Evolutionary conservation across 2,797 vertebrate genomes (phyloP), one percentile per base, ranked within the genome.

Genomic region (Dipus sagitta): DNA sequence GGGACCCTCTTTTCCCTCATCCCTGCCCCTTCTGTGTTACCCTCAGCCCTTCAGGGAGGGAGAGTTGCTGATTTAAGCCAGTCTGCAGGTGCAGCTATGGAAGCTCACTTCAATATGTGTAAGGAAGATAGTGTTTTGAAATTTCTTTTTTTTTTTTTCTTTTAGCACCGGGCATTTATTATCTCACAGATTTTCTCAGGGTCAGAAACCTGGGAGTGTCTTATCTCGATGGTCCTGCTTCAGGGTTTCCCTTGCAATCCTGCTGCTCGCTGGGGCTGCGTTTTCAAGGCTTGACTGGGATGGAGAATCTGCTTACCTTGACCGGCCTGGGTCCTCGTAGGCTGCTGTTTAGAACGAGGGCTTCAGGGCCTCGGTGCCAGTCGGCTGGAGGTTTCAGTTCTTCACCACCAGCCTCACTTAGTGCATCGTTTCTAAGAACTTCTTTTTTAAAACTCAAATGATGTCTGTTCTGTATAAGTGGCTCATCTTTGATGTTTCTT

Each of bases 61-160:
- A 88, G 71, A 34, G 30, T 86, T 93, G 72, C 87, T 93, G 88
- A 0, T 80, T 94, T 90, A 86, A 96, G 94, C 85, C 91, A 10
- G 47, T 90, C 47, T 76, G 21, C 9, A 94, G 84, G 90, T 96
- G 54, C 17, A 92, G 20, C 0, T 64, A 3, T 0, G 11, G 32
- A 62, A 88, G 52, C 68, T 87, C 18, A 30, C 78, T 90, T 93
- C 28, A 54, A 0, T 86, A 20, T 82, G 80, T 85, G 54, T 88
- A 65, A 91, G 74, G 42, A 82, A 92, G 79, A 78, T 64, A 83
- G 17, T 88, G 42, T 93, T 93, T 92, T 47, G 58, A 88, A 90
- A 52, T 32, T 60, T 5, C 47, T 54, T 54, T 54, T 42, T 24
- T n/a, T n/a, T 60, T 64, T 82, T 74, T 81, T 88, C 54, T 81